Evolutionary conservation across 2,797 vertebrate species (phyloP), one percentile per base, ranked within the genome.

Genomic region (Lateolabrax maculatus): DNA sequence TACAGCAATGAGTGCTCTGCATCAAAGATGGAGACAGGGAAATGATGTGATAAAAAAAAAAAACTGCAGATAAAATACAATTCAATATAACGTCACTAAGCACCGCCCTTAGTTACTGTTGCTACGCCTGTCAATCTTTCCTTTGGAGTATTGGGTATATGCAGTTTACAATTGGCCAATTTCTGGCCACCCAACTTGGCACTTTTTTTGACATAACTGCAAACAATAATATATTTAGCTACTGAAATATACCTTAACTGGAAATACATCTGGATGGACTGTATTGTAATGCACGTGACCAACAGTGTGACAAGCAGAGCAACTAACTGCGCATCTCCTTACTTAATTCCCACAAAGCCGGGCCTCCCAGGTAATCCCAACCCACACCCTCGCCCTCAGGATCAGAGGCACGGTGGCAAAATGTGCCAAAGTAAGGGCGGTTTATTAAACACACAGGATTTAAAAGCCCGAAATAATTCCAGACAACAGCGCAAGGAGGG

Each of bases 381-480:
- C 53, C 41, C 16, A 13, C 64, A 81, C 73, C 67, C 25, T 16
- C 74, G 57, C n/a, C n/a, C 67, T 62, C 43, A 0, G 64, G 53
- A 63, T 83, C 74, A 70, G 68, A 18, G 39, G 60, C 63, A 18
- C 18, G 23, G 39, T 51, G 52, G 46, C 53, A 57, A 65, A 78
- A 77, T 41, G 51, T 63, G 52, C 57, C 51, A 80, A 81, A 84
- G n/a, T 66, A 80, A 86, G 56, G 56, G 65, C 52, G 62, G 87
- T 87, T 90, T 86, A 85, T 68, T 84, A 87, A 91, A 88, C 88
- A 84, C 81, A 81, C 43, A 69, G 69, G 80, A 84, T 90, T 88
- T 82, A 71, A 84, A 87, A 80, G 83, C 25, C 75, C 83, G 77
- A 90, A 84, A 77, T 88, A 80, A 89, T 88, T 83, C 85, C 79